Percentiles rank a stretch among this genome's conserved stretches.
These are phyloP conservation scores for Drosophila histrio DNA, from an alignment of 2,888 invertebrate genomes.

Conservation along the genomic window DNA sequence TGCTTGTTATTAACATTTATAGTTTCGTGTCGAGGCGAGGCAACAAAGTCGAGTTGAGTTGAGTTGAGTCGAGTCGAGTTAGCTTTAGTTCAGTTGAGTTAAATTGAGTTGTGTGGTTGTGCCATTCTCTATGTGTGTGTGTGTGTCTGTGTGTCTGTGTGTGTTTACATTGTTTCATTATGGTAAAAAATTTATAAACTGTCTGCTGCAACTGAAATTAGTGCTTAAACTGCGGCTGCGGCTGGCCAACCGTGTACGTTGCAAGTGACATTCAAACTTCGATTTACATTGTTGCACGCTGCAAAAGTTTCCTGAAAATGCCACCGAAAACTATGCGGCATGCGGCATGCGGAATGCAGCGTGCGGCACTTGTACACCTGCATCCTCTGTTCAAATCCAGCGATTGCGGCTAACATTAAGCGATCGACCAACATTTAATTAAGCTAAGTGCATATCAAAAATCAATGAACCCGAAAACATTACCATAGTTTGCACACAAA, in stretches of 20 bases:
- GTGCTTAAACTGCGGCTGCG: conserved; percentile 19
- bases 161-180: conserved; percentile 3
- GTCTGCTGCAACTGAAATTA: conserved; percentile 23
- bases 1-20: conserved; percentile 75
- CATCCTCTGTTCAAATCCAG: not conserved
- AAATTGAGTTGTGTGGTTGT: conserved; percentile 2
- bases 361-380: not conserved
- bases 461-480: conserved; percentile 56
- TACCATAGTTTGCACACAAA: not conserved
- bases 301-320: conserved; percentile 22
- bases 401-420: conserved; percentile 14
- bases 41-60: conserved; percentile 28
- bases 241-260: not conserved
- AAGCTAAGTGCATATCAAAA: conserved; percentile 65
- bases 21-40: conserved; percentile 65
- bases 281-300: conserved; percentile 39
- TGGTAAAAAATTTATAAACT: conserved; percentile 57
- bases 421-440: conserved; percentile 64
- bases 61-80: conserved; percentile 44
- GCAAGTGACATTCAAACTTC: conserved; percentile 72
- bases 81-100: conserved; percentile 7
- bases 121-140: too few relatives aligned
- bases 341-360: not conserved
- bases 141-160: conserved; percentile 35
- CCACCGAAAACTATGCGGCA: not conserved